Evolutionary conservation across 2,113 vertebrate genomes (phyloP).

Genomic region (Numida meleagris): DNA sequence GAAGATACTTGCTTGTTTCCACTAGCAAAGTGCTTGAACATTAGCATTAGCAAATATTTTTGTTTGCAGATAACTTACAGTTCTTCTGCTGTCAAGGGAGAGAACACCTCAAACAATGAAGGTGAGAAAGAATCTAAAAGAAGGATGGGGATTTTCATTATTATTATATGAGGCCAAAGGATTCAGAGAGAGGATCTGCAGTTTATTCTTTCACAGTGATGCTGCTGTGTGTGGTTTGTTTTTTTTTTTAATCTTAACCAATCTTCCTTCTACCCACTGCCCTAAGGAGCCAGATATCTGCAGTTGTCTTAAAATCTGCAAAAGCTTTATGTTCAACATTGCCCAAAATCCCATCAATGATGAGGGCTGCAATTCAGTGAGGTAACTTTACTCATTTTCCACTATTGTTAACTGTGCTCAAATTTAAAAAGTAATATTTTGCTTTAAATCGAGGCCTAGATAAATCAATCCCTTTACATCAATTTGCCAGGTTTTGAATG

Average conservation of each 20-base stretch:
- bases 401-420: background rate
- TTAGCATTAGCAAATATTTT: background rate
- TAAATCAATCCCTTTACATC: background rate
- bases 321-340: background rate
- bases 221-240: background rate
- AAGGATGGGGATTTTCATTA: background rate
- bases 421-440: background rate
- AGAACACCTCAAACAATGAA: background rate
- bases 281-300: background rate
- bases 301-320: background rate
- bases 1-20: background rate
- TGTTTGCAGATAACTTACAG: background rate
- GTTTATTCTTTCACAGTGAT: background rate
- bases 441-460: background rate
- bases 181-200: background rate
- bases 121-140: background rate
- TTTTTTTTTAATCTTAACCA: background rate
- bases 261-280: rapidly evolving
- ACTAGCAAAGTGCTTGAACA: background rate
- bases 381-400: background rate
- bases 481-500: background rate
- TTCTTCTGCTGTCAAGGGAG: background rate
- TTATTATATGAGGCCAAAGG: background rate
- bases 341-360: background rate
- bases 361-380: background rate